phyloP scores from a whole-genome alignment of 2,888 invertebrate genomes.

The Stenotaenia linearis region DNA sequence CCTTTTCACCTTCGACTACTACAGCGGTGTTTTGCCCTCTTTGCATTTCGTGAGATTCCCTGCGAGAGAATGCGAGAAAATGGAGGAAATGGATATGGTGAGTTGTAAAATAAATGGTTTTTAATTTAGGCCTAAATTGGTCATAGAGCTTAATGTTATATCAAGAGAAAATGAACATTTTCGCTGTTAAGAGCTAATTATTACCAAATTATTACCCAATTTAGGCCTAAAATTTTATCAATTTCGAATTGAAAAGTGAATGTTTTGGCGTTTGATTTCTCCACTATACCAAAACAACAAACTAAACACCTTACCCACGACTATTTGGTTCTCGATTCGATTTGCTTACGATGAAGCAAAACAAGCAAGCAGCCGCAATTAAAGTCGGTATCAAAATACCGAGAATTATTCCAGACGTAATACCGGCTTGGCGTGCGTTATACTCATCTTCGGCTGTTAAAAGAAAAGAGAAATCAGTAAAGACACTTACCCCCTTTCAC shows the following conservation, averaged over 20 bases:
- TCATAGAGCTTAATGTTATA: too few species aligned
- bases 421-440: not conserved
- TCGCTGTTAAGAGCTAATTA: too few species aligned
- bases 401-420: not conserved
- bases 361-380: not conserved
- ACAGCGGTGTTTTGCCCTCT: not conserved
- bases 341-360: conserved; percentile 15
- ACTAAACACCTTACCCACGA: not conserved
- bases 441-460: not conserved
- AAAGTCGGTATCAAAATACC: not conserved
- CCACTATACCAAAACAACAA: not conserved
- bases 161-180: too few species aligned
- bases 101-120: too few species aligned
- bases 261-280: too few species aligned
- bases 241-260: too few species aligned
- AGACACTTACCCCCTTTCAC: conserved; percentile 9
- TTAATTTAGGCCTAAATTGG: too few species aligned
- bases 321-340: not conserved
- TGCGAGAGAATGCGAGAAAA: not conserved
- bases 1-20: not conserved
- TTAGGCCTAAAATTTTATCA: too few species aligned
- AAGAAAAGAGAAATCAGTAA: not conserved
- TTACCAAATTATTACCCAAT: too few species aligned
- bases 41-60: not conserved
- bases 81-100: too few species aligned